phyloP scores from a whole-genome alignment of 2,797 vertebrate species.

The Phalanger gymnotis region DNA sequence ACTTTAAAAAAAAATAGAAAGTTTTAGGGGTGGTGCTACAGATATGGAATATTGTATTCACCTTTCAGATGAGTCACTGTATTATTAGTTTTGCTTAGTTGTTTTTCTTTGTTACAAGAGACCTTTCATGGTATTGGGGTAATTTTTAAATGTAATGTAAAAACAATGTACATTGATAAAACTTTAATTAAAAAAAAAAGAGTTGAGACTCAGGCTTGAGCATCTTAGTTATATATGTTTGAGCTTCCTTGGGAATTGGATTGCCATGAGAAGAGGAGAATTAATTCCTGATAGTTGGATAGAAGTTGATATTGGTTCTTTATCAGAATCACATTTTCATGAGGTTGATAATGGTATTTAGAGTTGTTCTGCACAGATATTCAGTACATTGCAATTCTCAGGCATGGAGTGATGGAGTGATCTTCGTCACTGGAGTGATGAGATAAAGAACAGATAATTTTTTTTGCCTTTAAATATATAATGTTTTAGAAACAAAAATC shows the following conservation, averaged over 20 bases:
- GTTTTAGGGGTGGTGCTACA: neutral
- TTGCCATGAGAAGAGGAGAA: neutral
- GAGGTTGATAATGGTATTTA: too few species aligned
- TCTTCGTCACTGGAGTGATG: too few species aligned
- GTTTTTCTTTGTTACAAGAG: neutral
- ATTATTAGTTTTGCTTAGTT: neutral
- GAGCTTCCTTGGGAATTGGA: neutral
- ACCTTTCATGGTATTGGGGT: neutral
- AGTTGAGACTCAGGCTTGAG: neutral
- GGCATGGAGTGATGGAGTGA: too few species aligned
- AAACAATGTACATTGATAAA: neutral
- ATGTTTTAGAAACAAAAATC: too few species aligned
- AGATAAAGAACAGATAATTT: too few species aligned
- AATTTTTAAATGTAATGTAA: neutral
- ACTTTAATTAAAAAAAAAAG: neutral
- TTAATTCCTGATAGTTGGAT: neutral
- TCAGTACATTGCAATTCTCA: too few species aligned
- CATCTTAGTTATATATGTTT: neutral
- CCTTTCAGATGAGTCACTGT: neutral
- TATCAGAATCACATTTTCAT: too few species aligned
- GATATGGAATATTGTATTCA: neutral
- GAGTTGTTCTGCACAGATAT: too few species aligned
- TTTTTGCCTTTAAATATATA: too few species aligned
- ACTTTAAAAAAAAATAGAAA: neutral
- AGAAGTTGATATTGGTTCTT: neutral